A percentile compares a stretch with the other conserved stretches of the same genome.
These are phyloP conservation scores for Andrena haemorrhoa DNA, from an alignment of 2,888 invertebrate genomes.

Conservation along the genomic window DNA sequence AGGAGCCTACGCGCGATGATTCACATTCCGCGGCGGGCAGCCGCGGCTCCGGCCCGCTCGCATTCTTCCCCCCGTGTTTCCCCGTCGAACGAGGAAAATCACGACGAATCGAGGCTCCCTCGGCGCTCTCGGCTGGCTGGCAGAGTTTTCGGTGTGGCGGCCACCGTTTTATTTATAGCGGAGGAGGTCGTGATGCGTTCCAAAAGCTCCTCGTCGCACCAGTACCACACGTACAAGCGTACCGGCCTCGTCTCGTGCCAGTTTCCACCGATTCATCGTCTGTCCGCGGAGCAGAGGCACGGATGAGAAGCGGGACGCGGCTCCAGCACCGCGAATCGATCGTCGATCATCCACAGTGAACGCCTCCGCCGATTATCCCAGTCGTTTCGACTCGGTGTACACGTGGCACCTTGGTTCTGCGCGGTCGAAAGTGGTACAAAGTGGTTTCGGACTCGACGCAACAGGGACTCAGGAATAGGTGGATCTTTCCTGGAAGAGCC, in stretches of 20 bases:
- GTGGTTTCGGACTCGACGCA: not conserved
- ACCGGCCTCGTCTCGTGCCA: conserved; percentile 63
- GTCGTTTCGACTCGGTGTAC: not conserved
- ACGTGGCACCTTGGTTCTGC: not conserved
- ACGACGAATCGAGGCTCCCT: conserved; percentile 72
- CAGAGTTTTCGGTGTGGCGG: conserved; percentile 75
- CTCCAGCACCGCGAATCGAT: not conserved
- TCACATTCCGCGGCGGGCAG: conserved; percentile 6
- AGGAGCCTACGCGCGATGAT: conserved; percentile 5
- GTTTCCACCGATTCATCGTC: conserved; percentile 52
- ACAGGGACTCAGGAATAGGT: not conserved
- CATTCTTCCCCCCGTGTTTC: conserved; percentile 46
- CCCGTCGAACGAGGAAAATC: conserved; percentile 68
- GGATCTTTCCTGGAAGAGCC: not conserved
- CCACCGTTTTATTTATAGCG: conserved; percentile 83
- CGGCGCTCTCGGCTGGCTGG: conserved; percentile 72
- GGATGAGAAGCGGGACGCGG: conserved; percentile 2
- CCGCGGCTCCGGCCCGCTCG: not conserved
- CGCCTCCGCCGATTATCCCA: no score
- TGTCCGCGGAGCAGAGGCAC: conserved; percentile 14
- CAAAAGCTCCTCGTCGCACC: conserved; percentile 81
- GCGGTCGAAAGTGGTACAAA: not conserved
- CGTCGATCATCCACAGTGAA: not conserved
- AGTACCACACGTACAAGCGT: conserved; percentile 73
- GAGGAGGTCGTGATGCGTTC: conserved; percentile 83